Evolutionary conservation across 1,140 invertebrate species (phyloP).

Genomic region (Anthonomus grandis): DNA sequence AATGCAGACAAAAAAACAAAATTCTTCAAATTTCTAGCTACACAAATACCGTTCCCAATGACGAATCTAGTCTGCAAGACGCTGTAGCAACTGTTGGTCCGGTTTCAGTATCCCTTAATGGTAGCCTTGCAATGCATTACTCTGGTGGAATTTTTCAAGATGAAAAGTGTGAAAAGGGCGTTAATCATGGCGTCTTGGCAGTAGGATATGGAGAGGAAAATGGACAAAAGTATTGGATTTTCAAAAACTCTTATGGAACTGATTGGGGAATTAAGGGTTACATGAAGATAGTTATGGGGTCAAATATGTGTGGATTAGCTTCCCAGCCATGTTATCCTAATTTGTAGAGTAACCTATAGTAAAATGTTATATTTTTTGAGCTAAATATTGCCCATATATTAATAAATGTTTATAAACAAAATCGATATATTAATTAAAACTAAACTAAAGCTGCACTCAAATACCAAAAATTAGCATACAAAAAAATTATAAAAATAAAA

Average conservation of each 20-base stretch:
- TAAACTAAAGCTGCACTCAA: too few species aligned
- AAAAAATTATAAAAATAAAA: too few species aligned
- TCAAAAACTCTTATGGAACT: conserved; percentile 81
- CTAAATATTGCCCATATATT: too few species aligned
- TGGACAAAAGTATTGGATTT: conserved; percentile 72
- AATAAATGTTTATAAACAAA: too few species aligned
- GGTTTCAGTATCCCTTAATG: conserved; percentile 85
- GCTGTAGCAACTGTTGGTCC: conserved; percentile 67
- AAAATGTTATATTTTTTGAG: too few species aligned
- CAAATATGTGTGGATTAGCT: neutral
- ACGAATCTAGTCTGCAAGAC: conserved; percentile 1
- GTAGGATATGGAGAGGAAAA: conserved; percentile 46
- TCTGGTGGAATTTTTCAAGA: conserved; percentile 25
- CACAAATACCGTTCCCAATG: conserved; percentile 48
- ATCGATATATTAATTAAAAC: too few species aligned
- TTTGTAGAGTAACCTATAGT: too few species aligned
- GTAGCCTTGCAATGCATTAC: conserved; percentile 45
- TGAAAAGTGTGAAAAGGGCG: neutral
- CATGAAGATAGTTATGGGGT: conserved; percentile 80
- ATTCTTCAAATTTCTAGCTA: neutral
- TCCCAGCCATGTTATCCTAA: neutral
- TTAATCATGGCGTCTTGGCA: conserved; percentile 29
- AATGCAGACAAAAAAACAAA: conserved; percentile 1
- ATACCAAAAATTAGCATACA: too few species aligned
- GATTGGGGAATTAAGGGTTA: conserved; percentile 84